These are phyloP conservation scores for Agrotis clavis DNA, from an alignment of 2,888 invertebrate genomes.

Conservation along the genomic window DNA sequence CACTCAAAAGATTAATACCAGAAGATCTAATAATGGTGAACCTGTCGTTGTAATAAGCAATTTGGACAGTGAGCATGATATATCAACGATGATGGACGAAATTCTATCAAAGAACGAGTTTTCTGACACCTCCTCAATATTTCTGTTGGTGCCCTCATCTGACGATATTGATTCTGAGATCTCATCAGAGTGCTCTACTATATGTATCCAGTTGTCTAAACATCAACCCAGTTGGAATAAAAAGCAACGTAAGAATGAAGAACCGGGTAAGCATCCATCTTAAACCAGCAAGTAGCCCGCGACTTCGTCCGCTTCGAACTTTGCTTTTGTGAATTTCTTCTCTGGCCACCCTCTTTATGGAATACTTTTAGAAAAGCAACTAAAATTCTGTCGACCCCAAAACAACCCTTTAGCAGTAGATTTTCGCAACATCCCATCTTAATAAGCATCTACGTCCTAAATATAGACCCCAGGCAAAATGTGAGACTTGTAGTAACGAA, in stretches of 20 bases:
- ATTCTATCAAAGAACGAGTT: slow-evolving; percentile 64
- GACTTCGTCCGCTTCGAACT: no score
- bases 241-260: background rate
- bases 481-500: no score
- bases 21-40: slow-evolving; percentile 38
- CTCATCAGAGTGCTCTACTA: slow-evolving; percentile 27
- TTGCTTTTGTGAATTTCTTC: no score
- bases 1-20: slow-evolving; percentile 10
- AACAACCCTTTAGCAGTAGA: no score
- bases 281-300: no score
- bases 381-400: no score
- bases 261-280: slow-evolving; percentile 20
- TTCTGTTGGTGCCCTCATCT: slow-evolving; percentile 71
- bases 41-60: slow-evolving; percentile 67
- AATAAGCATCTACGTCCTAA: no score
- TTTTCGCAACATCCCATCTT: no score
- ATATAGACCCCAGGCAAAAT: no score
- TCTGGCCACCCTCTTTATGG: no score
- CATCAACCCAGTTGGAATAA: slow-evolving; percentile 15
- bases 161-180: slow-evolving; percentile 65
- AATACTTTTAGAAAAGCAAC: no score
- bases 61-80: slow-evolving; percentile 62
- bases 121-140: slow-evolving; percentile 70
- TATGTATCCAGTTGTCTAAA: slow-evolving; percentile 47
- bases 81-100: slow-evolving; percentile 67